Evolutionary conservation across 1,140 invertebrate species (phyloP).

Genomic region (Pseudomyrmex gracilis): DNA sequence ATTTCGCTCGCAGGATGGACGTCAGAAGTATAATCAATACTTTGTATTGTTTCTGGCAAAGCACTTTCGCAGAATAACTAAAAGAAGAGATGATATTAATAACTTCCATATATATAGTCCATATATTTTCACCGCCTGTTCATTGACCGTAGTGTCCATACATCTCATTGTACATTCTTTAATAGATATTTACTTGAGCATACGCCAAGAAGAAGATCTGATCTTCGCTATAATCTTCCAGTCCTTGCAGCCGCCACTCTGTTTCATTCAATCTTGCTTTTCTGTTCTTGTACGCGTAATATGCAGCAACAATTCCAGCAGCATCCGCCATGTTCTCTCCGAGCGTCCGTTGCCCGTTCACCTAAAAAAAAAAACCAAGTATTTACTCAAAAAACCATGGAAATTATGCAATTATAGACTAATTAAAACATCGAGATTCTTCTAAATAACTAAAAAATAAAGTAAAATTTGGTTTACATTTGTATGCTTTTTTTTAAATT

Average conservation of each 20-base stretch:
- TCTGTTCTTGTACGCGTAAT: constrained; percentile 63
- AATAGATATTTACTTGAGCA: constrained; percentile 84
- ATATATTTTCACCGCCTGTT: not conserved
- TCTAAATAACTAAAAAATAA: no score
- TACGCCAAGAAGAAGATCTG: constrained; percentile 84
- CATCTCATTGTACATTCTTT: not conserved
- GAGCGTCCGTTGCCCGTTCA: constrained; percentile 84
- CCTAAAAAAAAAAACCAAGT: not conserved
- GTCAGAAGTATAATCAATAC: not conserved
- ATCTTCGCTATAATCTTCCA: constrained; percentile 83
- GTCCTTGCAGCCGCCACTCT: constrained; percentile 78
- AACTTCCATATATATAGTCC: no score
- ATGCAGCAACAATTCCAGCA: constrained; percentile 80
- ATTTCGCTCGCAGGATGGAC: not conserved
- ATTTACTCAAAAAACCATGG: not conserved
- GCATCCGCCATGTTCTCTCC: constrained; percentile 89
- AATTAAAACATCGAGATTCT: no score
- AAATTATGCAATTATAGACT: no score
- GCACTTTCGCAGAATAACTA: constrained; percentile 6
- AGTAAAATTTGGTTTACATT: no score
- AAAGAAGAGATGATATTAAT: not conserved
- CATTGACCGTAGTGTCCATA: not conserved
- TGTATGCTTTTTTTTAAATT: not conserved
- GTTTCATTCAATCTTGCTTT: constrained; percentile 37
- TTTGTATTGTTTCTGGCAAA: not conserved